phyloP scores from a whole-genome alignment of 2,888 invertebrate species.

The Cecidostiba fungosa region DNA sequence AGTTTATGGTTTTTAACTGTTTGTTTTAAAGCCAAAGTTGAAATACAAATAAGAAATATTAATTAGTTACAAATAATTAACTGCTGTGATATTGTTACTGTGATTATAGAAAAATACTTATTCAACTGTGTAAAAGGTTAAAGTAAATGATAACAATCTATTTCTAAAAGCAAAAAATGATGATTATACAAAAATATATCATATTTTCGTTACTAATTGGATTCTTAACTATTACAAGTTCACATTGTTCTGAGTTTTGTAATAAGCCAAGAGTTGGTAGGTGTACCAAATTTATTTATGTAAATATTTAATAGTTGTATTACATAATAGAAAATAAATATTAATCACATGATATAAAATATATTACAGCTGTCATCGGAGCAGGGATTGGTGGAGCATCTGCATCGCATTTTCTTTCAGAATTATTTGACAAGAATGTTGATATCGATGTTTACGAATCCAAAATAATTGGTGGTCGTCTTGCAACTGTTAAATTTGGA shows the following conservation, averaged over 20 bases:
- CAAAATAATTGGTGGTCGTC: slow-evolving; percentile 82
- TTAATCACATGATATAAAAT: slow-evolving; percentile 36
- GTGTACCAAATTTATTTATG: slow-evolving; percentile 15
- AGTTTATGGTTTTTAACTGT: background rate
- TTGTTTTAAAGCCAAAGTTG: background rate
- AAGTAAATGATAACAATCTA: background rate
- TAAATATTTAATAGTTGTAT: background rate
- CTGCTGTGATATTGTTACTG: slow-evolving; percentile 1
- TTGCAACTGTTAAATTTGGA: slow-evolving; percentile 81
- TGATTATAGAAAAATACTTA: background rate
- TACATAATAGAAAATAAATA: slow-evolving; percentile 13
- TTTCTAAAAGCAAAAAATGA: background rate
- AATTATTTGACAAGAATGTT: slow-evolving; percentile 77
- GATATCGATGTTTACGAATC: slow-evolving; percentile 83
- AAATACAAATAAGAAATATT: background rate
- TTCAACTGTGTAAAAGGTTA: background rate
- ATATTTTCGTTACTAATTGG: slow-evolving; percentile 42
- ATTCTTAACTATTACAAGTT: slow-evolving; percentile 47
- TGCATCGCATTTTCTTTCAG: slow-evolving; percentile 82
- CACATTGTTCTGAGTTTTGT: slow-evolving; percentile 51
- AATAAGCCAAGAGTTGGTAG: slow-evolving; percentile 69
- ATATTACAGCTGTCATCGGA: slow-evolving; percentile 82
- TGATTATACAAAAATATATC: slow-evolving; percentile 9
- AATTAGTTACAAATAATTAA: background rate
- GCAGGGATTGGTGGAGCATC: slow-evolving; percentile 85